These are phyloP conservation scores for Cinclus cinclus DNA, from an alignment of 2,113 vertebrate species.

Conservation along the genomic window DNA sequence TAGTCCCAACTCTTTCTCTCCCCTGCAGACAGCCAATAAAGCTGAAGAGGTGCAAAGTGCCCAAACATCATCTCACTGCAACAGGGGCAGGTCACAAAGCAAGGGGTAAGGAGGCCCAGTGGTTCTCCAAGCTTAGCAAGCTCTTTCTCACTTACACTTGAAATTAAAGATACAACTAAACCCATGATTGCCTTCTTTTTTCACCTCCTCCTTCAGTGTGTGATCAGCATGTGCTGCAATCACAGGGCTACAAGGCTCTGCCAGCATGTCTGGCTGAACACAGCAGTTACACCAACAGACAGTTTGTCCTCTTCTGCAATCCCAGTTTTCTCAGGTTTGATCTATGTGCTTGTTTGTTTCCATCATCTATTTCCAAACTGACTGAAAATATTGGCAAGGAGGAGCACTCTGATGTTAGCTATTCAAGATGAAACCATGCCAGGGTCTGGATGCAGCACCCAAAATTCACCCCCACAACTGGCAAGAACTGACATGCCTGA, in stretches of 20 bases:
- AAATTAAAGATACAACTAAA: not conserved
- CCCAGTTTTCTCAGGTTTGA: not conserved
- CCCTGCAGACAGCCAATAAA: not conserved
- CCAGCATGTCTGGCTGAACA: not conserved
- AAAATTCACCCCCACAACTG: conserved; percentile 50
- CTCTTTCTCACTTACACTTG: not conserved
- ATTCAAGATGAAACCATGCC: not conserved
- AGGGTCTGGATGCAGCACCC: not conserved
- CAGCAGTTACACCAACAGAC: not conserved
- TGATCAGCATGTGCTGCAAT: not conserved
- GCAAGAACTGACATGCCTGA: not conserved
- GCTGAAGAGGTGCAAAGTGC: not conserved
- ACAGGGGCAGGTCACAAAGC: not conserved
- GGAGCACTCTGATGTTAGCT: not conserved
- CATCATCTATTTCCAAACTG: not conserved
- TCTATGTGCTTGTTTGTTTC: not conserved
- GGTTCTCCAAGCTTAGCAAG: not conserved
- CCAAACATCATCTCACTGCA: not conserved
- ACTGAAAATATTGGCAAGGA: conserved; percentile 8
- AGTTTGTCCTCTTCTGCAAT: not conserved
- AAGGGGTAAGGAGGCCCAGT: not conserved
- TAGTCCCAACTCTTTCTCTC: not conserved
- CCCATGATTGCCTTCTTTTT: not conserved
- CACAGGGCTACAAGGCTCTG: not conserved
- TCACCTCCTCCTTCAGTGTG: not conserved